Percentiles rank a stretch among this genome's conserved stretches.
Conservation (phyloP, 2,888 invertebrate genomes). For the Cerceris ruficornis region DNA sequence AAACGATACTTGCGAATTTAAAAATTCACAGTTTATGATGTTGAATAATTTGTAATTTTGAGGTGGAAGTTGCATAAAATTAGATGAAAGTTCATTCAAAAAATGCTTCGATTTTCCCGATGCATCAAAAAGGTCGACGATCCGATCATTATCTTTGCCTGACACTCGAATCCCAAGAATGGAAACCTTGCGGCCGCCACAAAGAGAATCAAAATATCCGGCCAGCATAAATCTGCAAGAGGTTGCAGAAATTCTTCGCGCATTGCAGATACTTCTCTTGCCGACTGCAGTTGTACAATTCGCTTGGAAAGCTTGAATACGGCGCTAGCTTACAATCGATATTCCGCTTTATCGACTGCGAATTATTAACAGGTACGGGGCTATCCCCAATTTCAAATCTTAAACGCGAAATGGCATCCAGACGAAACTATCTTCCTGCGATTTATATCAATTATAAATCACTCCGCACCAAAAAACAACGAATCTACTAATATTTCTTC, state of each 20-base stretch:
- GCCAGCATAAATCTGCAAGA: conserved; percentile 6
- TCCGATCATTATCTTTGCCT: conserved; percentile 7
- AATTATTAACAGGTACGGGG: neutral
- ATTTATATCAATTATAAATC: too few relatives aligned
- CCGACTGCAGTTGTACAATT: conserved; percentile 26
- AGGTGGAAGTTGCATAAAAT: neutral
- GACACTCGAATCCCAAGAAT: conserved; percentile 7
- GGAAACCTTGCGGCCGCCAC: conserved; percentile 36
- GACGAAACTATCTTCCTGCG: neutral
- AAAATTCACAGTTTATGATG: neutral
- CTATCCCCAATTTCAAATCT: neutral
- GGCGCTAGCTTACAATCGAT: conserved; percentile 46
- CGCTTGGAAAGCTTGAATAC: conserved; percentile 16
- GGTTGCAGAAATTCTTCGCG: neutral
- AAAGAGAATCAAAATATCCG: conserved; percentile 15
- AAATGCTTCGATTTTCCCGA: neutral
- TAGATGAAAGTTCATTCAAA: neutral
- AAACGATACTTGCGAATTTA: neutral
- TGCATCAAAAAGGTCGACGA: neutral
- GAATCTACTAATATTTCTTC: too few relatives aligned
- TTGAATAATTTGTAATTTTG: neutral
- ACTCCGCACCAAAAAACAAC: too few relatives aligned
- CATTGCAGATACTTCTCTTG: conserved; percentile 23
- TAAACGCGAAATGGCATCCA: neutral
- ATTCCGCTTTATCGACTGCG: conserved; percentile 27